These are phyloP conservation scores for Lithophane socia DNA, from an alignment of 2,888 invertebrate genomes.

Conservation along the genomic window DNA sequence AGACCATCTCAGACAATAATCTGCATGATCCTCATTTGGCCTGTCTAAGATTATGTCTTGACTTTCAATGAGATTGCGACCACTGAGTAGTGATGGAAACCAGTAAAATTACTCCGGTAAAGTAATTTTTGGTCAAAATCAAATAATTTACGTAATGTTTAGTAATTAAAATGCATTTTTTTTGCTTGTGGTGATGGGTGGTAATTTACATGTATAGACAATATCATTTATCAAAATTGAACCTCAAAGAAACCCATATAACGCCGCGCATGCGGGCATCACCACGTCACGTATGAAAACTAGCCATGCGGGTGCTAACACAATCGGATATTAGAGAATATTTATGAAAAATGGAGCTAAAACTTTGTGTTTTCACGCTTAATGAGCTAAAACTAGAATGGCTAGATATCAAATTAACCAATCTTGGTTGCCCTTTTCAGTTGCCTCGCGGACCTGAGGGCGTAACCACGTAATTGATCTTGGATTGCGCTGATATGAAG, in stretches of 20 bases:
- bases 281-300: background rate
- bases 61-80: background rate
- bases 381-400: constrained; percentile 12
- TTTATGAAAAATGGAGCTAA: background rate
- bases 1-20: background rate
- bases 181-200: background rate
- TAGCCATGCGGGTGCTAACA: background rate
- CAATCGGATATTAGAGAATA: background rate
- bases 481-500: constrained; percentile 39
- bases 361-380: background rate
- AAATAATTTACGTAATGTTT: background rate
- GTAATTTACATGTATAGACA: background rate
- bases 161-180: no score
- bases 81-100: background rate
- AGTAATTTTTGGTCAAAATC: no score
- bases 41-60: background rate
- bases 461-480: constrained; percentile 18
- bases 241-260: background rate
- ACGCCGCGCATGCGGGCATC: background rate
- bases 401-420: constrained; percentile 48
- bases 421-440: constrained; percentile 32
- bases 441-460: background rate
- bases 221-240: background rate
- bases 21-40: background rate
- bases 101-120: background rate